phyloP scores from a whole-genome alignment of 2,113 vertebrate genomes.

The Megaceryle maxima region DNA sequence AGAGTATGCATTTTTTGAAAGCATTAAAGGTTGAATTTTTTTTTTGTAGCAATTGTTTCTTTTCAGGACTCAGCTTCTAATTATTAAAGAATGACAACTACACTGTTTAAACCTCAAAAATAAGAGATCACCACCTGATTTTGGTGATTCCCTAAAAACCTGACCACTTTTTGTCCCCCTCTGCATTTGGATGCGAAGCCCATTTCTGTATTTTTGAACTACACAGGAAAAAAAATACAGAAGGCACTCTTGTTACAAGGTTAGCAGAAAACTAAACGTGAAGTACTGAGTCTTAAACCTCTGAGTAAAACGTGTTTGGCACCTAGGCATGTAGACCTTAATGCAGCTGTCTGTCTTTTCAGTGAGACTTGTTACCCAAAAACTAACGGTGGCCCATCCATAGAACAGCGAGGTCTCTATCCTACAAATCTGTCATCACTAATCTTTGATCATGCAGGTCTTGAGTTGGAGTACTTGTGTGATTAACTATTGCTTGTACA shows the following conservation, averaged over 20 bases:
- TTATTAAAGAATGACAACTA: constrained; percentile 30
- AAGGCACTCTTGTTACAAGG: constrained; percentile 77
- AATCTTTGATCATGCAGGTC: not conserved
- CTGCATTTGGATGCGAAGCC: constrained; percentile 63
- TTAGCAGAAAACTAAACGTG: constrained; percentile 11
- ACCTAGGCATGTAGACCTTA: not conserved
- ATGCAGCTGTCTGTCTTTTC: not conserved
- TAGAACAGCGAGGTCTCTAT: not conserved
- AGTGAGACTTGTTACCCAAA: not conserved
- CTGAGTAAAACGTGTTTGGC: not conserved
- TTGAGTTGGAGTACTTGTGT: not conserved
- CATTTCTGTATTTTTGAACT: constrained; percentile 47
- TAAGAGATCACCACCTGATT: constrained; percentile 56
- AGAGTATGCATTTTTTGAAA: constrained; percentile 56
- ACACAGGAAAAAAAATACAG: constrained; percentile 2
- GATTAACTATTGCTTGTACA: not conserved
- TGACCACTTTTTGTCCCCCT: constrained; percentile 63
- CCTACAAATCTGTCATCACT: not conserved
- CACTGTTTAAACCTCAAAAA: constrained; percentile 52
- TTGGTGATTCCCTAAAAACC: constrained; percentile 56
- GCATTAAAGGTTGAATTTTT: constrained; percentile 43
- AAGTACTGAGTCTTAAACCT: not conserved
- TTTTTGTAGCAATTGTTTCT: constrained; percentile 44
- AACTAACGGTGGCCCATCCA: not conserved
- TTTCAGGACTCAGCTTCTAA: not conserved